Base-by-base conservation (phyloP, 2,888 invertebrate genomes). In the Lepidocyrtoides sp. region DNA sequence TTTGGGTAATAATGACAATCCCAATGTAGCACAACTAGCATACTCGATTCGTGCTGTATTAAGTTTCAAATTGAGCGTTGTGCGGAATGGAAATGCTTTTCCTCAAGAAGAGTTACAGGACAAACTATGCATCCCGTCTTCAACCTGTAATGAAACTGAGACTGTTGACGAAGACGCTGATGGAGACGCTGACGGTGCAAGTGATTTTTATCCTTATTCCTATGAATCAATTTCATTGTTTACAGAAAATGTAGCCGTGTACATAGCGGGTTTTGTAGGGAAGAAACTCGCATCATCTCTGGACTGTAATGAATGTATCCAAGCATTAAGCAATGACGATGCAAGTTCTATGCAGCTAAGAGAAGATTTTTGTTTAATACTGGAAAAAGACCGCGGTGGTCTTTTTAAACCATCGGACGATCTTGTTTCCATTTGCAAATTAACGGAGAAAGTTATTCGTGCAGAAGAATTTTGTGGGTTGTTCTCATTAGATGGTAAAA, bases 1-100 rank as follows among this genome's bases (percentile, higher is more conserved):
- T 1, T 17, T 69, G 41, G 85, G 72, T 0, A 23, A n/a, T 4
- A 75, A 75, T 36, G 29, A 85, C n/a, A 85, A 85, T 41, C 85
- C 85, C 7, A 85, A 41, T 20, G 48, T 44, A 0, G 20, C 26
- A 7, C 54, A 85, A n/a, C 1, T 85, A 1, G 57, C 20, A 0
- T 54, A 85, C 20, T 36, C 57, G 1, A 10, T 85, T 0, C 26
- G 29, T 14, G 54, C 57, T 8, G 72, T 75, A 12, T 20, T 72
- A 8, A 26, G 60, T 1, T 57, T 41, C 26, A 26, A 75, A 23
- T 10, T 83, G 14, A 41, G 41, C 3, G 0, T 23, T 0, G 17
- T 20, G 2, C 10, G 2, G 14, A 81, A 0, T 0, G 83, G 83
- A 48, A 83, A 83, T 14, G 44, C 48, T 26, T 0, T 48, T 17